Base-by-base conservation (phyloP, 1,140 invertebrate genomes). In the Zaprionus africanus region DNA sequence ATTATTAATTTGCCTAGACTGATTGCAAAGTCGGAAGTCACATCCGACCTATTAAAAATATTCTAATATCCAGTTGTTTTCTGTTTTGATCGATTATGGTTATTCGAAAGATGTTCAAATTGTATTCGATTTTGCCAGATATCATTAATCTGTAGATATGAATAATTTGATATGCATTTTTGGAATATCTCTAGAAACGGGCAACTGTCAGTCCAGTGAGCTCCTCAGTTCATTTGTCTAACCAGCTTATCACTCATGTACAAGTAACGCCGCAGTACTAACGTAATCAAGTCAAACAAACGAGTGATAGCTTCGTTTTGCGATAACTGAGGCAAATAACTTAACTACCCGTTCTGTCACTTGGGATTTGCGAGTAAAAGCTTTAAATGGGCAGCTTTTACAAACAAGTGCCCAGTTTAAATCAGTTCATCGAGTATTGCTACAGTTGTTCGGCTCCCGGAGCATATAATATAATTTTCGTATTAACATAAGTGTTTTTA, bases 201-300 rank as follows among this genome's bases (percentile, higher is more conserved):
- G 38, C 38, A 41, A 41, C 38, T n/a, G 38, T 26, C 15, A 68
- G 60, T n/a, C 56, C 2, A 9, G 34, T 22, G 13, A 28, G 38
- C 46, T 61, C 28, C 7, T 46, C 19, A 22, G 38, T 54, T 65
- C 54, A 31, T 57, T 19, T 63, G 11, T 12, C 24, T 41, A 26
- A 28, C 46, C 17, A 41, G 67, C 82, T 78, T 78, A 78, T 81
- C 82, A 36, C 59, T 70, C 65, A 79, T 51, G 67, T 74, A 64
- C 7, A 54, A 53, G 51, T 28, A 76, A 66, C 67, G 60, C 79
- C 79, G 82, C 82, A 85, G 76, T 85, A 76, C 54, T 69, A 82
- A 58, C 81, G 81, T 84, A 84, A 84, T 73, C 62, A 68, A 78
- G 36, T 43, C 74, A 84, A 84, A 84, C 77, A 84, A 63, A 61